phyloP scores from a whole-genome alignment of 2,113 vertebrate genomes.

The Sinocyclocheilus maitianheensis region DNA sequence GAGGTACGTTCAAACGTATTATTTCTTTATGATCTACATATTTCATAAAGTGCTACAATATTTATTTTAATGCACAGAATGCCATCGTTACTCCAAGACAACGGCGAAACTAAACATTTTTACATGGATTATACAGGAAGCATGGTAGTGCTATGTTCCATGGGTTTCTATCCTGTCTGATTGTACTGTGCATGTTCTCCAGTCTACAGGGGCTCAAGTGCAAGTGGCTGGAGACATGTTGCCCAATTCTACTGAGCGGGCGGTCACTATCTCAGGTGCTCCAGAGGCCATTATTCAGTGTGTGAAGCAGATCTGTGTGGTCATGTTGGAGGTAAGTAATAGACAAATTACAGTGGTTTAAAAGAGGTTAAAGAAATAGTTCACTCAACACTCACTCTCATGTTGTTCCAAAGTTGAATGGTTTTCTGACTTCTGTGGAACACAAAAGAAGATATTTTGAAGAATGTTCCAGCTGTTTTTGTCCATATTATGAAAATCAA shows the following conservation, averaged over 20 bases:
- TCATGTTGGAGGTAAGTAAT: conserved; percentile 88
- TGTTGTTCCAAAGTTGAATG: background rate
- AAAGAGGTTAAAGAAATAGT: too few relatives aligned
- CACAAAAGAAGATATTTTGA: too few relatives aligned
- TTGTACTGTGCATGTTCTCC: conserved; percentile 47
- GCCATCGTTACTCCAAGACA: too few relatives aligned
- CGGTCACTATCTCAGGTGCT: conserved; percentile 95
- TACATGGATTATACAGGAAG: too few relatives aligned
- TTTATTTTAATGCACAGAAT: too few relatives aligned
- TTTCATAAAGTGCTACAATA: background rate
- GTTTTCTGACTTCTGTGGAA: background rate
- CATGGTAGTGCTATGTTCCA: too few relatives aligned
- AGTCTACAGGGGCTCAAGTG: conserved; percentile 97
- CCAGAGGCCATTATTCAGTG: conserved; percentile 97
- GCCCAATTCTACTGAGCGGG: conserved; percentile 95
- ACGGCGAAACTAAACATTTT: too few relatives aligned
- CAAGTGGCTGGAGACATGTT: conserved; percentile 97
- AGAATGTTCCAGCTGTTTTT: too few relatives aligned
- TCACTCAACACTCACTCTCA: background rate
- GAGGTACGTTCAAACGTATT: conserved; percentile 75
- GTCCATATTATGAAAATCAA: too few relatives aligned
- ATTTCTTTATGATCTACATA: background rate
- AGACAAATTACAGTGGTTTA: background rate
- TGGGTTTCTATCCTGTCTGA: background rate
- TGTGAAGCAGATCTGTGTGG: conserved; percentile 97